phyloP scores from a whole-genome alignment of 2,113 vertebrate species.

The Eclectus roratus region DNA sequence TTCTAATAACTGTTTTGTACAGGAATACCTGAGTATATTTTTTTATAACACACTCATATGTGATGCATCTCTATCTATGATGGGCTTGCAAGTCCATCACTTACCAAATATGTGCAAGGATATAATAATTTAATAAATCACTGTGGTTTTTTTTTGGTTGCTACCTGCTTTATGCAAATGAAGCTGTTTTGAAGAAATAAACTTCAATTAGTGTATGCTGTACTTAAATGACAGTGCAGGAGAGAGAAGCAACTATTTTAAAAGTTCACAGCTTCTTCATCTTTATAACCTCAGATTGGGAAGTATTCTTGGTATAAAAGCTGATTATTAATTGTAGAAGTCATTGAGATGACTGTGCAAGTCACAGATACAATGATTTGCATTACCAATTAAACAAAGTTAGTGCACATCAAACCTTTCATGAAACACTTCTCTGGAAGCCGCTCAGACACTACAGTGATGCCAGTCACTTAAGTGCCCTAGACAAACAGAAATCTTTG shows the following conservation, averaged over 20 bases:
- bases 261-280: background rate
- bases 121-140: background rate
- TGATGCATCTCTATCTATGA: background rate
- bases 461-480: constrained; percentile 23
- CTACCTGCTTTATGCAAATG: background rate
- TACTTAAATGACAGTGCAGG: background rate
- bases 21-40: background rate
- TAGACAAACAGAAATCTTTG: constrained; percentile 46
- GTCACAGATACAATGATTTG: background rate
- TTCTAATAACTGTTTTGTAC: background rate
- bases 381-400: background rate
- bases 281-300: background rate
- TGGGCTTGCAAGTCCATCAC: background rate
- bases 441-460: constrained; percentile 24
- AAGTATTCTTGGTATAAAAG: background rate
- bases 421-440: background rate
- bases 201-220: background rate
- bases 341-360: background rate
- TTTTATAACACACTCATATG: background rate
- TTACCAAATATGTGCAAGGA: background rate
- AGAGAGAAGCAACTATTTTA: background rate
- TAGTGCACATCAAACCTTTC: background rate
- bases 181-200: background rate
- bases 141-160: background rate
- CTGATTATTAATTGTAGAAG: background rate